A percentile compares a stretch with the other conserved stretches of the same genome.
phyloP scores from a whole-genome alignment of 1,140 invertebrate genomes.

The Drosophila micromelanica region DNA sequence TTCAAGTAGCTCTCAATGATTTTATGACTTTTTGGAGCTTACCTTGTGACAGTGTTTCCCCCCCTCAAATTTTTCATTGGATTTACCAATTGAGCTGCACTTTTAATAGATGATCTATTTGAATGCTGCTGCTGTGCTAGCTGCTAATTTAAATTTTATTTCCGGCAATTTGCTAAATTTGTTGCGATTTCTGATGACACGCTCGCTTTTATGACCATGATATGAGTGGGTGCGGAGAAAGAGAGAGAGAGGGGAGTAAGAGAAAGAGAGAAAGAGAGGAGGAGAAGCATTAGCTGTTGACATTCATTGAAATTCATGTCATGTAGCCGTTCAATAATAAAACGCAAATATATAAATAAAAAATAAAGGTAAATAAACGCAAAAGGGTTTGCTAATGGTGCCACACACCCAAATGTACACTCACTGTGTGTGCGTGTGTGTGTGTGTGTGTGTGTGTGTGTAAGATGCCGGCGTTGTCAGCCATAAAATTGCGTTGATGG shows the following conservation, averaged over 20 bases:
- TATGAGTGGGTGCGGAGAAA: constrained; percentile 27
- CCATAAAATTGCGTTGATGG: constrained; percentile 70
- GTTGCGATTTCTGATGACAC: constrained; percentile 80
- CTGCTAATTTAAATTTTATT: constrained; percentile 83
- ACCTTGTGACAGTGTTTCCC: neutral
- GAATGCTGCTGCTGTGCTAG: constrained; percentile 9
- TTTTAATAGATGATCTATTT: constrained; percentile 61
- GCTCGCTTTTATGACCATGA: constrained; percentile 76
- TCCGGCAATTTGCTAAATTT: constrained; percentile 81
- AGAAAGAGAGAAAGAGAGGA: neutral
- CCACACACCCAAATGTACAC: neutral
- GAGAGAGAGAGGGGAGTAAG: constrained; percentile 1
- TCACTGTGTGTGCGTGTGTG: neutral
- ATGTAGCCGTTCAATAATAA: constrained; percentile 80
- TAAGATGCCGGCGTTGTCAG: constrained; percentile 29
- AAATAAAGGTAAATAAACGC: constrained; percentile 82
- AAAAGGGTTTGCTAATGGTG: constrained; percentile 80
- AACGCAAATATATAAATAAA: constrained; percentile 81
- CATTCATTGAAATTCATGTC: constrained; percentile 82
- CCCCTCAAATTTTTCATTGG: neutral
- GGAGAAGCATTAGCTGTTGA: constrained; percentile 43
- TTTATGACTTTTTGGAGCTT: neutral
- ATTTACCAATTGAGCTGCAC: neutral
- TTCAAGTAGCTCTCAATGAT: too few species aligned
- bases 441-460: constrained; percentile 5